Evolutionary conservation across 1,140 invertebrate species (phyloP).

Genomic region (Pteromalus puparum): DNA sequence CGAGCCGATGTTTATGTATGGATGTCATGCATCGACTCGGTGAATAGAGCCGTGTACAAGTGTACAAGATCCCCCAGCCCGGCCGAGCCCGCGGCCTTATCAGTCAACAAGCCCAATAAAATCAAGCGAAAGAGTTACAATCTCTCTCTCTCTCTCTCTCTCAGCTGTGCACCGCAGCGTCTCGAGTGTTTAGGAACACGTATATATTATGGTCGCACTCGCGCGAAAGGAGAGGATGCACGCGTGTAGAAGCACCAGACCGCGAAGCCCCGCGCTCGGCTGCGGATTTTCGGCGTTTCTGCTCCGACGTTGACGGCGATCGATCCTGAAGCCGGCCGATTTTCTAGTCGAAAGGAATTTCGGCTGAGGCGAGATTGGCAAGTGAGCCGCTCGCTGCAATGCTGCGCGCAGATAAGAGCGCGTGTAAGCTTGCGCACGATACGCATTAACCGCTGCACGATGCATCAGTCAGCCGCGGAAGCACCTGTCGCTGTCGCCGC

Average conservation of each 20-base stretch:
- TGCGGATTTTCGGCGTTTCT: not conserved
- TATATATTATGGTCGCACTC: too few relatives aligned
- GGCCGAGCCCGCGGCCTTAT: not conserved
- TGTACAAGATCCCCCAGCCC: too few relatives aligned
- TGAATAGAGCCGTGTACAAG: too few relatives aligned
- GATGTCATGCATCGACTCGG: too few relatives aligned
- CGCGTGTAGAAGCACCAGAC: too few relatives aligned
- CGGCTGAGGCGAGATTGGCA: not conserved
- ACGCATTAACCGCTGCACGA: not conserved
- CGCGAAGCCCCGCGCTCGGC: not conserved
- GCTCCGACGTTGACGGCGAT: constrained; percentile 36
- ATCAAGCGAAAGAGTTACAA: not conserved
- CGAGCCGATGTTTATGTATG: too few relatives aligned
- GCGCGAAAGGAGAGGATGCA: too few relatives aligned
- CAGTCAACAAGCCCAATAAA: not conserved
- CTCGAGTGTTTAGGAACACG: too few relatives aligned
- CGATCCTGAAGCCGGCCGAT: constrained; percentile 16
- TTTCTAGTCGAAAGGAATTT: constrained; percentile 35
- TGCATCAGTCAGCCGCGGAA: constrained; percentile 58
- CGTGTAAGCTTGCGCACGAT: not conserved
- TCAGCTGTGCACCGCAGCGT: too few relatives aligned
- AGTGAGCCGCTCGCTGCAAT: not conserved
- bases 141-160: not conserved
- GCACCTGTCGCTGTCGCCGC: constrained; percentile 69
- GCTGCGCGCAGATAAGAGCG: not conserved